Percentiles rank a stretch among this genome's conserved stretches.
Conservation (phyloP, 92 coral and sea anemone species). For the Epizoanthus illoricatus region DNA sequence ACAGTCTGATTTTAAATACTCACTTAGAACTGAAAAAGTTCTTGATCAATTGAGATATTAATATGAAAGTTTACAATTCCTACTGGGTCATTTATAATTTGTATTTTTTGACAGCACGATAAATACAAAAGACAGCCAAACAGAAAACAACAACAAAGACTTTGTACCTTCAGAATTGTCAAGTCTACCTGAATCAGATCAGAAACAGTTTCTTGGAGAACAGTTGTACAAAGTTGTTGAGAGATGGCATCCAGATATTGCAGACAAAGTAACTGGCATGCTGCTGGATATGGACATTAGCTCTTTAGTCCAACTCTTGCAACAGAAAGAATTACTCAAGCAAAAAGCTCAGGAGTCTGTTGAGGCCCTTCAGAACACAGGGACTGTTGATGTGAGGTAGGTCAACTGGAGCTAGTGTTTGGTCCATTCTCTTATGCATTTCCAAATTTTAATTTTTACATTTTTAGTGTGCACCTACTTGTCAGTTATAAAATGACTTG, state of each 20-base stretch:
- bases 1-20: too few relatives aligned
- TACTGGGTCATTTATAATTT: not conserved
- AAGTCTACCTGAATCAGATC: constrained; percentile 15
- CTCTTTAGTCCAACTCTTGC: constrained; percentile 6
- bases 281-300: constrained; percentile 7
- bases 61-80: too few relatives aligned
- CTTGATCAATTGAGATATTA: too few relatives aligned
- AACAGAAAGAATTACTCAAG: constrained; percentile 6
- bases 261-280: constrained; percentile 30
- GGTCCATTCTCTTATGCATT: too few relatives aligned
- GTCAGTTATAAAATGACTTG: too few relatives aligned
- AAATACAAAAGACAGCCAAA: not conserved
- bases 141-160: constrained; percentile 9
- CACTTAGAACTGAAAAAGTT: too few relatives aligned
- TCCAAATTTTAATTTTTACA: too few relatives aligned
- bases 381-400: not conserved
- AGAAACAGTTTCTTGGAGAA: constrained; percentile 37
- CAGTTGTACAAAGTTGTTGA: not conserved
- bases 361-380: not conserved
- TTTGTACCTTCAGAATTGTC: not conserved
- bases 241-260: constrained; percentile 32
- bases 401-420: too few relatives aligned
- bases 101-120: not conserved
- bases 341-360: constrained; percentile 25
- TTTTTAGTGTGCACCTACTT: too few relatives aligned